Conservation (phyloP, 2,113 vertebrate species). For the Tachysurus vachellii region DNA sequence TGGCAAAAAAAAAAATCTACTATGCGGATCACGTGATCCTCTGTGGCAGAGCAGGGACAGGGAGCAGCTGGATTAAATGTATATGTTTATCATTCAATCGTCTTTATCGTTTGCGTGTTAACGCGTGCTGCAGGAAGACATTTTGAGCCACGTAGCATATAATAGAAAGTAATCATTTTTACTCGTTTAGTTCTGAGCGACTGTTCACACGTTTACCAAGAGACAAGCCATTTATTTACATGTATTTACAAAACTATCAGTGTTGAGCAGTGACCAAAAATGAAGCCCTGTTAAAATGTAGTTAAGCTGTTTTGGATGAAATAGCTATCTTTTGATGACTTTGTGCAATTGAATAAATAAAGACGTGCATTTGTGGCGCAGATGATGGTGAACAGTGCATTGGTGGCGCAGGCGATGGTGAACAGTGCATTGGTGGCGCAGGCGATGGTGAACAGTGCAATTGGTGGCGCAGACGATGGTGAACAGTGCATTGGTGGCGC, state of each 20-base stretch:
- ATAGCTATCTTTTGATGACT: not conserved
- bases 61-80: too few species aligned
- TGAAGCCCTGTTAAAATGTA: not conserved
- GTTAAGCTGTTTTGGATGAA: not conserved
- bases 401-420: not conserved
- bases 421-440: too few species aligned
- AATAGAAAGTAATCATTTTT: too few species aligned
- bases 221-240: not conserved
- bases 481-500: too few species aligned
- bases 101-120: not conserved
- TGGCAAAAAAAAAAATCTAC: too few species aligned
- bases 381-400: not conserved
- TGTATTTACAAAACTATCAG: not conserved
- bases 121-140: not conserved
- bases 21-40: too few species aligned
- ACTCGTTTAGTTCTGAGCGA: not conserved
- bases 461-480: too few species aligned
- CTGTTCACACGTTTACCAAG: not conserved
- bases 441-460: too few species aligned
- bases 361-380: not conserved
- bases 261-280: not conserved
- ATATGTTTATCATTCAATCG: too few species aligned
- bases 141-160: not conserved
- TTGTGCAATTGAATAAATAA: not conserved
- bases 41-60: too few species aligned